phyloP scores from a whole-genome alignment of 2,797 vertebrate species.

The Morus bassanus region DNA sequence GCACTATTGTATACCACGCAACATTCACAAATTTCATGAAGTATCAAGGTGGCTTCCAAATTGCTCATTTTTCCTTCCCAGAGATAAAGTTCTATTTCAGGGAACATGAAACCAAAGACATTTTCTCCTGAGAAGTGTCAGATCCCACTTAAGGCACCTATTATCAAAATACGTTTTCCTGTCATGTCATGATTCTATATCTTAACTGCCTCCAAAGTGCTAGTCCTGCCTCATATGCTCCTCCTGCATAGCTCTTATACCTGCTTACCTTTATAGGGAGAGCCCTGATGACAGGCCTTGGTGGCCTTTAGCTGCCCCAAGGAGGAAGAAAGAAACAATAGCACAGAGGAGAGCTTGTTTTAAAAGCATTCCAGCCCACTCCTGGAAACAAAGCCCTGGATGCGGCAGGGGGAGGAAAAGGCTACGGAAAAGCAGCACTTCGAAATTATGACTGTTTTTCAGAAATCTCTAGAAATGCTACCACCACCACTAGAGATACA shows the following conservation, averaged over 20 bases:
- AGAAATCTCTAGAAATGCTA: neutral
- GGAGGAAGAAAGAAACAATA: neutral
- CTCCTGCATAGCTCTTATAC: neutral
- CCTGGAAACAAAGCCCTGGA: neutral
- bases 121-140: neutral
- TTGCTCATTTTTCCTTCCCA: neutral
- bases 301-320: neutral
- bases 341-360: neutral
- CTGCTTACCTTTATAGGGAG: neutral
- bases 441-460: neutral
- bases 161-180: neutral
- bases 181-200: neutral
- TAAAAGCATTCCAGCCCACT: neutral
- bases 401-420: neutral
- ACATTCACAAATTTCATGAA: neutral
- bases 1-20: neutral
- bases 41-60: neutral
- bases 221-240: neutral
- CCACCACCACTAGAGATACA: neutral
- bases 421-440: neutral
- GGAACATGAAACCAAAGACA: neutral
- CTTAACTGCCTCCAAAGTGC: neutral
- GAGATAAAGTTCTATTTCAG: neutral
- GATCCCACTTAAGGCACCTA: neutral
- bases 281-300: neutral